Evolutionary conservation across 1,140 invertebrate species (phyloP).

Genomic region (Trachymyrmex septentrionalis): DNA sequence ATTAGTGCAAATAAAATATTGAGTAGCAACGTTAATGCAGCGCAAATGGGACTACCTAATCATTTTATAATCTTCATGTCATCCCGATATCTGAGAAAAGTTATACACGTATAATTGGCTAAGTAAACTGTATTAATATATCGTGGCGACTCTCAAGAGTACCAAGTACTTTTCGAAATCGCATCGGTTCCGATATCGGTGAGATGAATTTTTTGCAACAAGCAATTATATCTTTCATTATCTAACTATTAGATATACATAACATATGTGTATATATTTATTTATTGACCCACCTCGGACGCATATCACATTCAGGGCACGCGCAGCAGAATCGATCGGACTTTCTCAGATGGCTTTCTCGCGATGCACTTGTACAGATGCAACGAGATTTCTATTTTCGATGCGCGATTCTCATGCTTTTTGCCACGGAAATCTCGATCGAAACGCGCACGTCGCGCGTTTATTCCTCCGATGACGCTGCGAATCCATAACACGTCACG

Average conservation of each 20-base stretch:
- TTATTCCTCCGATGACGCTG: constrained; percentile 52
- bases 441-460: constrained; percentile 27
- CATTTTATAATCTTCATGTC: background rate
- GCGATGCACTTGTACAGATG: constrained; percentile 23
- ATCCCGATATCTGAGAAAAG: background rate
- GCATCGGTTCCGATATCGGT: background rate
- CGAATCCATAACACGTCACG: constrained; percentile 54
- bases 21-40: constrained; percentile 14
- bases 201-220: too few relatives aligned
- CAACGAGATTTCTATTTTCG: constrained; percentile 44
- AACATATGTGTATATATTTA: too few relatives aligned
- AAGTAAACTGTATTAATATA: too few relatives aligned
- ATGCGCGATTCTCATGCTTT: constrained; percentile 2
- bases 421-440: constrained; percentile 41
- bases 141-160: background rate
- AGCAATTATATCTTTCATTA: background rate
- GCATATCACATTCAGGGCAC: constrained; percentile 24
- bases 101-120: background rate
- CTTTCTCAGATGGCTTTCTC: constrained; percentile 52
- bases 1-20: constrained; percentile 30
- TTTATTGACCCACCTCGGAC: background rate
- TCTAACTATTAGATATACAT: background rate
- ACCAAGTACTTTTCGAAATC: background rate
- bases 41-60: constrained; percentile 11
- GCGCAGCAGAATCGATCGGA: constrained; percentile 9